Evolutionary conservation across 1,140 invertebrate genomes (phyloP), one percentile per base, ranked within the genome.

Genomic region (Drosophila miranda): DNA sequence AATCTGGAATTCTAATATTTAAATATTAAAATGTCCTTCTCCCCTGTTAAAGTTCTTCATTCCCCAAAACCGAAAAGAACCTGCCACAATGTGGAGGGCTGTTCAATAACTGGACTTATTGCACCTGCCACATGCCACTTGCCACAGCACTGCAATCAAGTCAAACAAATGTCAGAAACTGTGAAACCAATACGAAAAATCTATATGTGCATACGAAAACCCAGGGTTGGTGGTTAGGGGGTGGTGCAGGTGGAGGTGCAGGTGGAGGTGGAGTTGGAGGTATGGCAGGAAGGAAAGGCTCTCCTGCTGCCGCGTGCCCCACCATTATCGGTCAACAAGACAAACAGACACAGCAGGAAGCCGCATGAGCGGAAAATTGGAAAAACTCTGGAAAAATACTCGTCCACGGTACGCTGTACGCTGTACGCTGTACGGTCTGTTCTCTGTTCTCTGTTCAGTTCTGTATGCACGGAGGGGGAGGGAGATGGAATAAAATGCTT

Each of bases 341-440:
- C 66, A 71, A 76, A 63, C 74, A 63, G 30, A 76, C 45, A 49
- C 58, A 68, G 61, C 78, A 77, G 78, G 72, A 81, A 81, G 62
- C 78, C 78, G 70, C 70, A 78, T 83, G 79, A 82, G 78, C 75
- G 78, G 79, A 83, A 82, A 82, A 82, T 82, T 82, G 78, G 61
- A 80, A 81, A 80, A 81, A 77, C 72, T 81, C 72, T 67, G 78
- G 61, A 74, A 82, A 81, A 82, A 77, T 60, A 81, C 78, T 44
- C 61, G 64, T 54, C 11, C 11, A 3, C 30, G 23, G 19, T n/a
- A 42, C 19, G 14, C 30, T 42, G 19, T 19, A 19, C 19, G 19
- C 19, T 16, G 16, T 16, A 16, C 16, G 16, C 16, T 16, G 46
- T 9, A 50, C 34, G 13, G 11, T 30, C 28, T 30, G 28, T 30